phyloP scores from a whole-genome alignment of 2,888 invertebrate species.

The Seladonia tumulorum region DNA sequence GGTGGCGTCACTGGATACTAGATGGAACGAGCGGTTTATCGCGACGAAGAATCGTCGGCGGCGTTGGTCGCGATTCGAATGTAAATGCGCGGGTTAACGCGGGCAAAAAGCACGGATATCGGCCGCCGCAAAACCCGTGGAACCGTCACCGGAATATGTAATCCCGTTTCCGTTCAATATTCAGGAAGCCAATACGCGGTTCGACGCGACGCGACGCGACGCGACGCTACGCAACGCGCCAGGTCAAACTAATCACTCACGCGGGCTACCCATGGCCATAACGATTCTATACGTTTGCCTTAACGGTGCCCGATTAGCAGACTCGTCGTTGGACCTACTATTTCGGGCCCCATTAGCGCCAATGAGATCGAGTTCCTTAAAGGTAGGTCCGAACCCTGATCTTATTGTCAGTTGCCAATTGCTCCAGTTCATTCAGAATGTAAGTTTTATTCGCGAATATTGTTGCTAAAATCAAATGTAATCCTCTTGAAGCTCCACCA shows the following conservation, averaged over 20 bases:
- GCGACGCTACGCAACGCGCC: neutral
- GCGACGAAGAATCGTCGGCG: conserved; percentile 6
- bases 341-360: conserved; percentile 50
- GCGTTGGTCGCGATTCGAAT: conserved; percentile 4
- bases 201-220: neutral
- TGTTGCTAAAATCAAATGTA: too few relatives aligned
- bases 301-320: conserved; percentile 75
- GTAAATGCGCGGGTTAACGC: conserved; percentile 3
- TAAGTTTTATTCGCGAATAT: too few relatives aligned
- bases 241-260: conserved; percentile 72
- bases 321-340: conserved; percentile 77
- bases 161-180: conserved; percentile 69
- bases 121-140: conserved; percentile 22
- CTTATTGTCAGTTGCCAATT: too few relatives aligned
- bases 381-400: too few relatives aligned
- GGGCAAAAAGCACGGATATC: conserved; percentile 9
- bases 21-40: conserved; percentile 2
- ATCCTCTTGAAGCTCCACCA: too few relatives aligned
- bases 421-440: too few relatives aligned
- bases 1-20: neutral
- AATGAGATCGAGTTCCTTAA: neutral
- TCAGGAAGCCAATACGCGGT: conserved; percentile 55
- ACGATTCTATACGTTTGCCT: conserved; percentile 66
- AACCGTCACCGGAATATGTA: conserved; percentile 63
- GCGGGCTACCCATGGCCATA: conserved; percentile 47